Percentiles rank a stretch among this genome's conserved stretches.
Evolutionary conservation across 2,113 vertebrate genomes (phyloP).

Genomic region (Platichthys flesus): DNA sequence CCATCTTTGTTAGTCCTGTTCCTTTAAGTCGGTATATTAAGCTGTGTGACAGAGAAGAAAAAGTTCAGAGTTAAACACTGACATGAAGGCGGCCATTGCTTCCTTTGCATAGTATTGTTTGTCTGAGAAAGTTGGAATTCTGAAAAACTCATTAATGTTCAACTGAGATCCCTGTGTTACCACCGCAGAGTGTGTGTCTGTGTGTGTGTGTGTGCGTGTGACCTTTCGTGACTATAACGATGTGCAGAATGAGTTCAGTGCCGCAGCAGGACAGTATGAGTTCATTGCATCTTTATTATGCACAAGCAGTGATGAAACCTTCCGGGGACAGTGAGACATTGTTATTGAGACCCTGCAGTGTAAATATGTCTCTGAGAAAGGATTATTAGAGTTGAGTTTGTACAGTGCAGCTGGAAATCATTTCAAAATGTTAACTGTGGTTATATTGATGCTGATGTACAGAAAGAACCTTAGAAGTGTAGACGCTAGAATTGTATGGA

Average conservation of each 20-base stretch:
- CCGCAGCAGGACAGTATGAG: not conserved
- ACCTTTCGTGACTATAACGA: conserved; percentile 32
- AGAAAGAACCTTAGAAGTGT: not conserved
- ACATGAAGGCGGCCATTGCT: conserved; percentile 15
- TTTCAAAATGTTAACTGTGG: not conserved
- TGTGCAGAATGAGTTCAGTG: not conserved
- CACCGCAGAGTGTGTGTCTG: no score
- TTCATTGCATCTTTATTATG: not conserved
- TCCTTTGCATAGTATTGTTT: conserved; percentile 28
- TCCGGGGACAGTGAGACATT: not conserved
- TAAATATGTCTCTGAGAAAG: not conserved
- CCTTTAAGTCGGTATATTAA: not conserved
- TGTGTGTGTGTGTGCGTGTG: not conserved
- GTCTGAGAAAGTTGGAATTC: not conserved
- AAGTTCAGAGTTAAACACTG: not conserved
- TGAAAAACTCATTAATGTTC: not conserved
- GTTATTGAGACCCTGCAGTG: not conserved
- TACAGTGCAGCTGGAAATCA: conserved; percentile 2
- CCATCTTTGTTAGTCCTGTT: not conserved
- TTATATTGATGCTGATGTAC: not conserved
- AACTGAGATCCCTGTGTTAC: not conserved
- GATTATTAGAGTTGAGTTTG: not conserved
- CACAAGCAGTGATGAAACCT: not conserved
- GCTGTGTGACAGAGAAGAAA: not conserved
- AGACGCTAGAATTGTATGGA: not conserved